Conservation (phyloP, 1,140 invertebrate species). For the Cydia splendana region DNA sequence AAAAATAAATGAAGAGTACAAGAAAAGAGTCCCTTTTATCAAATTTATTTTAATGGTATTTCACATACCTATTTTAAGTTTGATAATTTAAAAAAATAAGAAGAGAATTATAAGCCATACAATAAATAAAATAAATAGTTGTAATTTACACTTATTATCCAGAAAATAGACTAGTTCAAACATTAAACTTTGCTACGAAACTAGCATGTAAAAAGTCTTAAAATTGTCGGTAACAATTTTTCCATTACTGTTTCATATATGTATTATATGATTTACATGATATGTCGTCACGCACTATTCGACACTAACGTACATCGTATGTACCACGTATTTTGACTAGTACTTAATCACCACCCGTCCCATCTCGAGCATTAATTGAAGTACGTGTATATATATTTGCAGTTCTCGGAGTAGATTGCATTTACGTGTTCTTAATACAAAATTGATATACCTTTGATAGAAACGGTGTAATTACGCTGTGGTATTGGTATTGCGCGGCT, state of each 20-base stretch:
- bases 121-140: too few relatives aligned
- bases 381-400: background rate
- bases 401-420: background rate
- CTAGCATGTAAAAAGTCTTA: too few relatives aligned
- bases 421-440: slow-evolving; percentile 5
- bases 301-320: background rate
- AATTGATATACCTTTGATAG: slow-evolving; percentile 15
- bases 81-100: too few relatives aligned
- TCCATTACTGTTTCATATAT: too few relatives aligned
- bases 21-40: background rate
- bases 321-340: background rate
- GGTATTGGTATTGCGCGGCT: background rate
- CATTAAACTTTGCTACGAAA: too few relatives aligned
- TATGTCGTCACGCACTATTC: background rate
- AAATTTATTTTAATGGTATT: too few relatives aligned
- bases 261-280: background rate
- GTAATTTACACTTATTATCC: too few relatives aligned
- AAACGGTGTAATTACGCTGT: slow-evolving; percentile 11
- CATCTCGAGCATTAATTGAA: slow-evolving; percentile 5
- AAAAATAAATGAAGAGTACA: background rate
- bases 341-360: background rate
- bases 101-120: too few relatives aligned
- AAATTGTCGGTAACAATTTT: too few relatives aligned
- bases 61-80: too few relatives aligned
- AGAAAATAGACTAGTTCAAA: too few relatives aligned